These are phyloP conservation scores for Ahaetulla prasina DNA, from an alignment of 2,113 vertebrate species.

Conservation along the genomic window DNA sequence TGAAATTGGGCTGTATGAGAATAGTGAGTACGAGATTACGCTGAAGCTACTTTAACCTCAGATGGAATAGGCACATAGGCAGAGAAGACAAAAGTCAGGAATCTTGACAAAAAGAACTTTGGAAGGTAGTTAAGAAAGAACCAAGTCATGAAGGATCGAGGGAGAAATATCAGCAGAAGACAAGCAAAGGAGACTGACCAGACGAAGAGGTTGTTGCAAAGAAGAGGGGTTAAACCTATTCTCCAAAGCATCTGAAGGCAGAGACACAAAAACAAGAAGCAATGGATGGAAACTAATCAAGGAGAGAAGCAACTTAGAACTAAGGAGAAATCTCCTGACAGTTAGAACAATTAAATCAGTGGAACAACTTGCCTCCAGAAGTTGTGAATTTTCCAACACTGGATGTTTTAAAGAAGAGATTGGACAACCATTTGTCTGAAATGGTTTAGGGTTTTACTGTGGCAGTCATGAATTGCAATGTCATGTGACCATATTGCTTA, in stretches of 20 bases:
- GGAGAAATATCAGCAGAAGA: background rate
- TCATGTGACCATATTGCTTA: background rate
- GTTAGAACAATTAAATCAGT: no score
- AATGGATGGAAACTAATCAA: no score
- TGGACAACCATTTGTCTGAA: no score
- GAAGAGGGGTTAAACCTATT: no score
- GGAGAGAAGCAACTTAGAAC: no score
- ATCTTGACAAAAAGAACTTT: background rate
- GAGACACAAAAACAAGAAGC: no score
- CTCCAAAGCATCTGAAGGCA: no score
- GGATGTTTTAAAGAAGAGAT: no score
- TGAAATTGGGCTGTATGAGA: background rate
- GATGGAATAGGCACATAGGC: background rate
- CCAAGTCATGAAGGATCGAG: background rate
- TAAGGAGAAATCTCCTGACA: no score
- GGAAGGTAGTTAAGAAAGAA: background rate
- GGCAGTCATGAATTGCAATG: background rate
- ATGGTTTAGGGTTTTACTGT: background rate
- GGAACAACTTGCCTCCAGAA: no score
- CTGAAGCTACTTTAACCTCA: background rate
- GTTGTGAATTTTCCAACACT: no score
- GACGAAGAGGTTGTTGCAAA: background rate
- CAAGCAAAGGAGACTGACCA: background rate
- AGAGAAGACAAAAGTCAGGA: background rate
- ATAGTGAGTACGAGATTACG: background rate